These are phyloP conservation scores for Vespertilio murinus DNA, from an alignment of 2,797 vertebrate genomes.

Conservation along the genomic window DNA sequence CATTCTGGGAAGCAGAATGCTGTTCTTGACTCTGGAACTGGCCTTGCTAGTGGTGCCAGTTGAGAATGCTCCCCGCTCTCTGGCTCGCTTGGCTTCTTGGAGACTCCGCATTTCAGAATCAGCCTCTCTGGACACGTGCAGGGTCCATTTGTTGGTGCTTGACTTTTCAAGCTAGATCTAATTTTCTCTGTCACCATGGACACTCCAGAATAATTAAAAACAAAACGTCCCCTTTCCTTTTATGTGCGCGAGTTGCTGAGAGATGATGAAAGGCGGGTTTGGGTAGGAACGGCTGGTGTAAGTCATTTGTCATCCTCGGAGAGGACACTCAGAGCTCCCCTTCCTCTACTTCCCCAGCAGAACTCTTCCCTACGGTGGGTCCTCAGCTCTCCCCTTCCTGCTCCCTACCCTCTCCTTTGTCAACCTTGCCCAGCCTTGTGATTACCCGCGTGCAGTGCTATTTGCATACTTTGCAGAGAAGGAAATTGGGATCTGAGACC, in stretches of 20 bases:
- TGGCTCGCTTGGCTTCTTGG: neutral
- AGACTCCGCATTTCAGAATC: neutral
- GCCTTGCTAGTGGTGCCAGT: fast-evolving
- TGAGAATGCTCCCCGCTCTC: neutral
- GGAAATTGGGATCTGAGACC: neutral
- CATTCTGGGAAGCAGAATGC: neutral
- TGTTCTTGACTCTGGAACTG: neutral
- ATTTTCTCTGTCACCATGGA: conserved; percentile 50
- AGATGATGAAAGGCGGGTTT: neutral
- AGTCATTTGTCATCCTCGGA: neutral
- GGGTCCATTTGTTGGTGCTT: conserved; percentile 35
- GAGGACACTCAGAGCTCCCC: neutral
- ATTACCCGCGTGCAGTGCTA: neutral
- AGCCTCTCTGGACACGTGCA: neutral
- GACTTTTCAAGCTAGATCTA: conserved; percentile 57
- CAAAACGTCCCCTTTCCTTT: conserved; percentile 45
- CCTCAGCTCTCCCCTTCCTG: neutral
- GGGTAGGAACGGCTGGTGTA: neutral
- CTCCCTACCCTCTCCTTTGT: neutral
- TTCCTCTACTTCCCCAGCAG: neutral
- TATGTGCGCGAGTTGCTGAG: neutral
- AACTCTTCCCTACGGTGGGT: neutral
- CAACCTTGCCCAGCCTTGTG: neutral
- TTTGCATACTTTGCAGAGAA: conserved; percentile 18
- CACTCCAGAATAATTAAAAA: conserved; percentile 57